phyloP scores from a whole-genome alignment of 2,113 vertebrate species.

The Cebidichthys violaceus region DNA sequence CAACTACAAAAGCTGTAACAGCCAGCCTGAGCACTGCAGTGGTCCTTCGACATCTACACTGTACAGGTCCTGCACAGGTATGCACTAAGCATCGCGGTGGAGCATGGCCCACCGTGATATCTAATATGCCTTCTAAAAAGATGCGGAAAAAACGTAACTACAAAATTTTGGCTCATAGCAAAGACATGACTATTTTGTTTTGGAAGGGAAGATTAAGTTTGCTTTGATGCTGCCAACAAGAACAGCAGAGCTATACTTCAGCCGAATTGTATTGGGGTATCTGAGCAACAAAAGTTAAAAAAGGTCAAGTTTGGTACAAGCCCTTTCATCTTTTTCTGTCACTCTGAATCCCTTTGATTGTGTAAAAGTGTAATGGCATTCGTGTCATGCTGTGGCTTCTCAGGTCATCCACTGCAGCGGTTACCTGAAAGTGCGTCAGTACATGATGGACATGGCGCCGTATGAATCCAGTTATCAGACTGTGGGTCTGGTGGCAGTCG shows the following conservation, averaged over 20 bases:
- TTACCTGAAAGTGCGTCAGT: slow-evolving; percentile 94
- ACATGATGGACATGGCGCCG: slow-evolving; percentile 89
- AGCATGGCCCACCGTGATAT: background rate
- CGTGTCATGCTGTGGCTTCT: background rate
- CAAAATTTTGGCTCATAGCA: background rate
- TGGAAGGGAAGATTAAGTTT: background rate
- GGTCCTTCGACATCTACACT: background rate
- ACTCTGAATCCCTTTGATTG: no score
- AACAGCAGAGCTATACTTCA: background rate
- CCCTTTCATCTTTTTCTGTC: background rate
- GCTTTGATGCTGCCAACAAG: background rate
- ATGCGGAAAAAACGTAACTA: background rate
- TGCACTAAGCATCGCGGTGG: background rate
- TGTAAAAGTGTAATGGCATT: background rate
- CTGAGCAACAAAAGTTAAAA: background rate
- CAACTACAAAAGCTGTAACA: background rate
- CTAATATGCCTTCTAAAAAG: background rate
- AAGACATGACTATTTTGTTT: no score
- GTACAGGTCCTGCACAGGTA: background rate
- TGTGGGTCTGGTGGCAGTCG: slow-evolving; percentile 93
- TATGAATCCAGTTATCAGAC: slow-evolving; percentile 95
- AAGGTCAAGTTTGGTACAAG: background rate
- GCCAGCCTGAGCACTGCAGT: background rate
- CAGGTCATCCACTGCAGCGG: slow-evolving; percentile 98
- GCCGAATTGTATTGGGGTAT: background rate